These are phyloP conservation scores for Alfaro cultratus DNA, from an alignment of 2,797 vertebrate genomes.

Conservation along the genomic window DNA sequence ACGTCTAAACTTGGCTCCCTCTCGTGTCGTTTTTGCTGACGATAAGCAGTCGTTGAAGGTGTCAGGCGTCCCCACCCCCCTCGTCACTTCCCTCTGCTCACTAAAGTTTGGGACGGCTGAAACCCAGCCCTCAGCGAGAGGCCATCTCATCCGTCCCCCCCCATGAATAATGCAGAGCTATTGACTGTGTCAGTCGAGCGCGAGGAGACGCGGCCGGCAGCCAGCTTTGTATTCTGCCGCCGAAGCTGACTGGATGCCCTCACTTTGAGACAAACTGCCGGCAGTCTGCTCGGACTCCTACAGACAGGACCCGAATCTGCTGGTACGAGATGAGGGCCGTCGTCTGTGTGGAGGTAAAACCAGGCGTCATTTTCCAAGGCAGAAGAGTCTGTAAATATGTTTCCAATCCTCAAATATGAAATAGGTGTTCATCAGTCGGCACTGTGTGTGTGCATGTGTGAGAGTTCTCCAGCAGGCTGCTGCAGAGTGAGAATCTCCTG, in stretches of 20 bases:
- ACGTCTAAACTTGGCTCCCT: constrained; percentile 16
- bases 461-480: constrained; percentile 40
- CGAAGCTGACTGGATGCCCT: constrained; percentile 74
- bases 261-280: constrained; percentile 78
- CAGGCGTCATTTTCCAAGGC: constrained; percentile 16
- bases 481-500: constrained; percentile 67
- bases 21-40: constrained; percentile 69
- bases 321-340: constrained; percentile 34
- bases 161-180: constrained; percentile 81
- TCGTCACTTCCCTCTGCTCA: not conserved
- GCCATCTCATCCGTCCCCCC: constrained; percentile 65
- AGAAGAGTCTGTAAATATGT: constrained; percentile 34
- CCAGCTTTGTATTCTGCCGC: constrained; percentile 76
- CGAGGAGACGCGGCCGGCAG: constrained; percentile 61
- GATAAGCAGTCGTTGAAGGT: constrained; percentile 72
- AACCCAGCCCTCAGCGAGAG: constrained; percentile 72
- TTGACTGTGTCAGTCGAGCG: constrained; percentile 76
- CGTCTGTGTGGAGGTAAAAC: constrained; percentile 26
- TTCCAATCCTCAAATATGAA: constrained; percentile 13
- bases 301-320: constrained; percentile 69
- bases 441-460: not conserved
- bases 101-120: constrained; percentile 70
- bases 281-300: constrained; percentile 64
- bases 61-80: constrained; percentile 52
- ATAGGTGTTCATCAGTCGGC: not conserved